phyloP scores from a whole-genome alignment of 2,113 vertebrate species.

The Triplophysa tibetana region DNA sequence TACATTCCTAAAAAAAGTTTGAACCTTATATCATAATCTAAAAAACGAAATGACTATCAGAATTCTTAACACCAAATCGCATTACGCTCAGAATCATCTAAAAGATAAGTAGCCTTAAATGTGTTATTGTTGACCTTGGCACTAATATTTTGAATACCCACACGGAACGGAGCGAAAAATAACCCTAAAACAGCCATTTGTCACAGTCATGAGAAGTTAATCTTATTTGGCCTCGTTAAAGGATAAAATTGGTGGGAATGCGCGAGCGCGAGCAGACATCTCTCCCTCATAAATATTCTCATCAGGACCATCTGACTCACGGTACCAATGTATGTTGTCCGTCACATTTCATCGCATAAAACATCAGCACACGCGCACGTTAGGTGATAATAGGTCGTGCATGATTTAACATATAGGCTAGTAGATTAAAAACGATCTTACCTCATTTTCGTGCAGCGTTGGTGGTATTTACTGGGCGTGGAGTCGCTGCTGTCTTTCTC shows the following conservation, averaged over 20 bases:
- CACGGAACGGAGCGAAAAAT: background rate
- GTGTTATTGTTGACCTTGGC: conserved; percentile 51
- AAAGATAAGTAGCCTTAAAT: background rate
- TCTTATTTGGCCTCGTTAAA: background rate
- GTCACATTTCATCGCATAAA: background rate
- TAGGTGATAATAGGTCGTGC: background rate
- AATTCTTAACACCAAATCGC: background rate
- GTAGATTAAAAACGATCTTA: conserved; percentile 25
- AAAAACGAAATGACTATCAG: background rate
- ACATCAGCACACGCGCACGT: background rate
- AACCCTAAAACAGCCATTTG: background rate
- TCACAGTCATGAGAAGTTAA: background rate
- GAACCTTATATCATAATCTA: background rate
- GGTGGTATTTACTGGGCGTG: conserved; percentile 45
- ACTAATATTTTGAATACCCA: background rate
- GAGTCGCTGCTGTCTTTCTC: conserved; percentile 31
- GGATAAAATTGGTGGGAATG: background rate
- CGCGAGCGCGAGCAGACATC: background rate
- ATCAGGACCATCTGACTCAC: conserved; percentile 41
- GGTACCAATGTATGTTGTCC: background rate
- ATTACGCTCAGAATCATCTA: background rate
- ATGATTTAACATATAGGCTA: background rate
- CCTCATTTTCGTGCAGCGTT: conserved; percentile 47
- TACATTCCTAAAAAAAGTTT: background rate
- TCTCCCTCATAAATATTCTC: conserved; percentile 56